Conservation (phyloP, 1,140 invertebrate species). For the Acromyrmex heyeri region DNA sequence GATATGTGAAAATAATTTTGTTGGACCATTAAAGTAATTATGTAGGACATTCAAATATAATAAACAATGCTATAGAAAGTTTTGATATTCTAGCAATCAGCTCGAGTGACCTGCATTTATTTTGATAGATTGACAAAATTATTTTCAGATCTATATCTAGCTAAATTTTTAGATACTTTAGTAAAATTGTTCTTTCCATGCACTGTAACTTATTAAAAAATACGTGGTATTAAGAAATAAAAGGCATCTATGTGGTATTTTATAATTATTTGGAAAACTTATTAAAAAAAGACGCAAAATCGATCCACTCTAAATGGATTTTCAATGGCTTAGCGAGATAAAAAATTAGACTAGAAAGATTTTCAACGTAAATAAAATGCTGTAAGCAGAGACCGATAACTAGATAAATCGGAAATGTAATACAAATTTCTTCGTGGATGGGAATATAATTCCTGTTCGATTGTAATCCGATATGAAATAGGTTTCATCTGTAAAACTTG, state of each 20-base stretch:
- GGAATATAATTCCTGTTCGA: not conserved
- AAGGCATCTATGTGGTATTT: not conserved
- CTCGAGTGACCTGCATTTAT: too few relatives aligned
- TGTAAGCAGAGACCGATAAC: not conserved
- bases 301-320: too few relatives aligned
- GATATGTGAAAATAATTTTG: too few relatives aligned
- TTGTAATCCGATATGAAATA: not conserved
- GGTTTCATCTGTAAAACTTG: not conserved
- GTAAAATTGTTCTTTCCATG: too few relatives aligned
- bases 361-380: not conserved
- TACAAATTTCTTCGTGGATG: not conserved
- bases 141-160: too few relatives aligned
- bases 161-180: too few relatives aligned
- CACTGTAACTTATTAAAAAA: not conserved
- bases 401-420: not conserved
- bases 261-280: not conserved
- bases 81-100: too few relatives aligned
- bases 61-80: too few relatives aligned
- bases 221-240: not conserved
- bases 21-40: too few relatives aligned
- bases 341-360: not conserved
- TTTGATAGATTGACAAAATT: too few relatives aligned
- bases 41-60: too few relatives aligned
- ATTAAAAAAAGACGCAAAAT: not conserved
- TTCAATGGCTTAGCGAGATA: too few relatives aligned